Conservation (phyloP, 2,797 vertebrate species). For the Sebastiscus albofasciatus region DNA sequence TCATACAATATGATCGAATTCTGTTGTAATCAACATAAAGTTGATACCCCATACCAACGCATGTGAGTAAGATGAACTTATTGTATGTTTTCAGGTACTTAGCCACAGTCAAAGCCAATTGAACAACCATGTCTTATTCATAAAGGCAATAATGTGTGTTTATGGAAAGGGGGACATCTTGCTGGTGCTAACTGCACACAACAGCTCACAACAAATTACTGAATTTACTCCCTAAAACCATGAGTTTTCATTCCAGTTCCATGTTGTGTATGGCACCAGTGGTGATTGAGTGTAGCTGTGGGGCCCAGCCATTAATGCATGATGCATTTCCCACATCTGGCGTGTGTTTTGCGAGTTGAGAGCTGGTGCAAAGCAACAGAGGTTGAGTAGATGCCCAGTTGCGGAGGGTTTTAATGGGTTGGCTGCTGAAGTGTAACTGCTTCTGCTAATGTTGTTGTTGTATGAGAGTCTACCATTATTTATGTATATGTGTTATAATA, state of each 20-base stretch:
- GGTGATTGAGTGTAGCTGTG: conserved; percentile 4
- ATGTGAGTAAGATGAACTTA: background rate
- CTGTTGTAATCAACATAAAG: background rate
- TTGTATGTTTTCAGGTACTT: background rate
- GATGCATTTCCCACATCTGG: conserved; percentile 41
- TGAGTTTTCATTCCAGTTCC: background rate
- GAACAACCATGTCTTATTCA: background rate
- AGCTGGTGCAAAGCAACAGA: conserved; percentile 29
- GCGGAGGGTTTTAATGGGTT: conserved; percentile 34
- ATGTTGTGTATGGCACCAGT: conserved; percentile 4
- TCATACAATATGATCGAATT: background rate
- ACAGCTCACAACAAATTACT: conserved; percentile 1
- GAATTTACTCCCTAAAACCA: background rate
- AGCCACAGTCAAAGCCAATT: background rate
- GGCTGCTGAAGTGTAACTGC: conserved; percentile 4
- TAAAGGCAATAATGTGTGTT: background rate
- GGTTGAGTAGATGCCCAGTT: conserved; percentile 24
- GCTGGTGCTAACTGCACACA: background rate
- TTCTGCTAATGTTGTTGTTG: background rate
- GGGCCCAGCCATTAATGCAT: conserved; percentile 5
- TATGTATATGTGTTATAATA: background rate
- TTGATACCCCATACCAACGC: background rate
- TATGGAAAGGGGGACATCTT: background rate
- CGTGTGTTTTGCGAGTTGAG: conserved; percentile 37
- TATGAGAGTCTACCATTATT: conserved; percentile 9